Evolutionary conservation across 1,140 invertebrate genomes (phyloP).

Genomic region (Drosophila saltans): DNA sequence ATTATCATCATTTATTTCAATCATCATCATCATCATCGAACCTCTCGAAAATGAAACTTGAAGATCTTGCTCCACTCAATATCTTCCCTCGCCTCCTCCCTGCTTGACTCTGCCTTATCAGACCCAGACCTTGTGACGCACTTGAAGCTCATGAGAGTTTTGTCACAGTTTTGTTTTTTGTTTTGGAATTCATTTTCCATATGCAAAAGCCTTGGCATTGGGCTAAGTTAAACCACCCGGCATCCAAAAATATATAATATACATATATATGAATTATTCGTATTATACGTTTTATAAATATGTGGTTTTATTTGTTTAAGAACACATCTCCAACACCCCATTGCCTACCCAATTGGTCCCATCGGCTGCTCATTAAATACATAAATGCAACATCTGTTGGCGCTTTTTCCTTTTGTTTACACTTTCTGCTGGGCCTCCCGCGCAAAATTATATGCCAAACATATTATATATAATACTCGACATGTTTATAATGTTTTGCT

Average conservation of each 20-base stretch:
- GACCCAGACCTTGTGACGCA: slow-evolving; percentile 49
- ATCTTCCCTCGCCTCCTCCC: slow-evolving; percentile 7
- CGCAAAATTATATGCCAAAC: slow-evolving; percentile 45
- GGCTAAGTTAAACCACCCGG: slow-evolving; percentile 22
- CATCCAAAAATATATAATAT: slow-evolving; percentile 38
- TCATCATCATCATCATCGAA: slow-evolving; percentile 47
- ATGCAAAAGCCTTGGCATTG: slow-evolving; percentile 42
- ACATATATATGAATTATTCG: neutral
- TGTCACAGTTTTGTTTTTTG: slow-evolving; percentile 29
- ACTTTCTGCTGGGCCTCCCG: slow-evolving; percentile 35
- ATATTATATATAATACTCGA: slow-evolving; percentile 53
- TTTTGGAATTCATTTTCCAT: slow-evolving; percentile 15
- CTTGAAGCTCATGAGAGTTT: slow-evolving; percentile 32
- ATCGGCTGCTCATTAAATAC: slow-evolving; percentile 54
- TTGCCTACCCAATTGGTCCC: slow-evolving; percentile 24
- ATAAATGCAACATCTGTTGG: slow-evolving; percentile 73
- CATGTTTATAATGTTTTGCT: slow-evolving; percentile 44
- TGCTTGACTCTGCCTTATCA: slow-evolving; percentile 28
- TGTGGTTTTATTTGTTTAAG: slow-evolving; percentile 60
- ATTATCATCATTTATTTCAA: slow-evolving; percentile 38
- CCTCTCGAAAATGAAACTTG: slow-evolving; percentile 45
- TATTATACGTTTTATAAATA: slow-evolving; percentile 57
- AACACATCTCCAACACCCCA: slow-evolving; percentile 49
- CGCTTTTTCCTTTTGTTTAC: slow-evolving; percentile 67
- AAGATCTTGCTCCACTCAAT: slow-evolving; percentile 47